Evolutionary conservation across 1,140 invertebrate species (phyloP).

Genomic region (Drosophila tsacasi): DNA sequence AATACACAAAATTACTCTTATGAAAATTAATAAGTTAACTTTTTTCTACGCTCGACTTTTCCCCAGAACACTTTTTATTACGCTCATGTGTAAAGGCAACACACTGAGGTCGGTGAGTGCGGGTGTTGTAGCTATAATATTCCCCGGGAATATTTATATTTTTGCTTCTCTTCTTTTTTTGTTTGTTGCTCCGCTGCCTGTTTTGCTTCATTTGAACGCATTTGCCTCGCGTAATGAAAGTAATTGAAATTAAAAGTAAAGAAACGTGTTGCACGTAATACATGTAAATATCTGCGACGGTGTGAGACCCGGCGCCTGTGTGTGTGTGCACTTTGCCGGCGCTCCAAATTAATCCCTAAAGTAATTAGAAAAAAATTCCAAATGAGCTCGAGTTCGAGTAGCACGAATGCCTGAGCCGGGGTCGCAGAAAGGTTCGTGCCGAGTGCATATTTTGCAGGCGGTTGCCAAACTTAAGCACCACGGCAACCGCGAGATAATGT

Average conservation of each 20-base stretch:
- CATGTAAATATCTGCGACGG: constrained; percentile 35
- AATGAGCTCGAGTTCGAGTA: constrained; percentile 78
- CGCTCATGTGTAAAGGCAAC: constrained; percentile 45
- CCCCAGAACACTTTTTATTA: constrained; percentile 45
- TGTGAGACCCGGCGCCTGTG: constrained; percentile 13
- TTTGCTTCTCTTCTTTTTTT: constrained; percentile 28
- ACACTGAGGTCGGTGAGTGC: constrained; percentile 1
- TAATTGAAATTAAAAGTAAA: constrained; percentile 85
- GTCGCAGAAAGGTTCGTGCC: constrained; percentile 70
- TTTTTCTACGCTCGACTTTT: constrained; percentile 68
- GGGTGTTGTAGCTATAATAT: constrained; percentile 26
- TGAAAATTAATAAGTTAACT: constrained; percentile 84
- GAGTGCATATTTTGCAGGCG: constrained; percentile 73
- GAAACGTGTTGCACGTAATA: constrained; percentile 77
- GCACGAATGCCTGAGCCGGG: constrained; percentile 17
- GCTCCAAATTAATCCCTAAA: constrained; percentile 81
- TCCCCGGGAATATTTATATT: constrained; percentile 34
- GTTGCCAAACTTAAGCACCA: constrained; percentile 55
- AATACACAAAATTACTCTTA: constrained; percentile 84
- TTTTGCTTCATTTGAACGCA: constrained; percentile 79
- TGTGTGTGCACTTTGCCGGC: constrained; percentile 71
- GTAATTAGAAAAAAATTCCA: constrained; percentile 80
- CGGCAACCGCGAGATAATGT: constrained; percentile 49
- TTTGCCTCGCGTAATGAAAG: constrained; percentile 78
- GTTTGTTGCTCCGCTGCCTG: constrained; percentile 29